These are phyloP conservation scores for Melanchra persicariae DNA, from an alignment of 2,888 invertebrate species.

Conservation along the genomic window DNA sequence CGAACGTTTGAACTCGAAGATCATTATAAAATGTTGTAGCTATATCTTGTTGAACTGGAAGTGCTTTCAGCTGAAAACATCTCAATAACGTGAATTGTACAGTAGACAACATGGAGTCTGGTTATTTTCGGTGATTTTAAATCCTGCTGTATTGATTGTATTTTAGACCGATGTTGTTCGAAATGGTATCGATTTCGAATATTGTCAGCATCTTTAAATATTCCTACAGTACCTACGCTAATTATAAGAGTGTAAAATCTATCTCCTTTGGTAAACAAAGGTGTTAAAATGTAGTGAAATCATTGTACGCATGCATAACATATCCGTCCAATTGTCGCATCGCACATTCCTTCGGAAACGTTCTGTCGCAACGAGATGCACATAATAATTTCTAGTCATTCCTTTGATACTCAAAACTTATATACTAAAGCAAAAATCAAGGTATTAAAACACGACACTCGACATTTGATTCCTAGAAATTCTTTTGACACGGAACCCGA, in stretches of 20 bases:
- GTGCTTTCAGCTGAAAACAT: neutral
- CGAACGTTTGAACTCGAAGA: too few relatives aligned
- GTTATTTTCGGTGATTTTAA: too few relatives aligned
- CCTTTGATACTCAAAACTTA: neutral
- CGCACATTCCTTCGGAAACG: neutral
- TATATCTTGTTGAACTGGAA: neutral
- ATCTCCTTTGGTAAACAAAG: too few relatives aligned
- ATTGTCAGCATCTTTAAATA: too few relatives aligned
- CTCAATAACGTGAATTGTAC: neutral
- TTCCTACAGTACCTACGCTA: too few relatives aligned
- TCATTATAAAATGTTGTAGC: too few relatives aligned
- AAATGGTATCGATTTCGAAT: too few relatives aligned
- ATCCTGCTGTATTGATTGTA: too few relatives aligned
- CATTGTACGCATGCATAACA: too few relatives aligned
- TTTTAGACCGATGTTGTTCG: too few relatives aligned
- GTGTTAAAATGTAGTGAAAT: too few relatives aligned
- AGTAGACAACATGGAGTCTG: neutral
- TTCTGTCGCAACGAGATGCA: neutral
- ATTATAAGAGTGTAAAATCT: too few relatives aligned
- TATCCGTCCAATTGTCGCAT: neutral
- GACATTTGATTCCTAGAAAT: conserved; percentile 5
- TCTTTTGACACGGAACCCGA: neutral
- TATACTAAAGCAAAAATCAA: neutral
- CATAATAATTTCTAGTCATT: neutral
- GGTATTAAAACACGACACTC: neutral